These are phyloP conservation scores for Seira musarum DNA, from an alignment of 2,888 invertebrate genomes.

Conservation along the genomic window DNA sequence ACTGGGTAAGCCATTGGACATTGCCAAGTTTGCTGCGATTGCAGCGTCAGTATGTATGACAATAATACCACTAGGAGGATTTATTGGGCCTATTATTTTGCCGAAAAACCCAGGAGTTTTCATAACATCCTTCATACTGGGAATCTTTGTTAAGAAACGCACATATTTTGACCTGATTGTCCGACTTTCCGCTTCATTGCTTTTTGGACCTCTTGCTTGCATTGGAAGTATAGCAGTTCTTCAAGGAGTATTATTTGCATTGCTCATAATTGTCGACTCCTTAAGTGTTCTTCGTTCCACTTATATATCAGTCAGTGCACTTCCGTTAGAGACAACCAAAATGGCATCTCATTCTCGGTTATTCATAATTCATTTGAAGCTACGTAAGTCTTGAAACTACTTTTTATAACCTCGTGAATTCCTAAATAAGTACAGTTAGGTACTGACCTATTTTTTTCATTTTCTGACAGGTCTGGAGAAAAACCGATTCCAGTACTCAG, in stretches of 20 bases:
- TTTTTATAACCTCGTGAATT: too few species aligned
- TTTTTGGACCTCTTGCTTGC: not conserved
- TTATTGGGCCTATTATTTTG: not conserved
- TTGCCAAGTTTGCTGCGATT: constrained; percentile 15
- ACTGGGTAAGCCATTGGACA: not conserved
- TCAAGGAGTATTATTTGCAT: constrained; percentile 4
- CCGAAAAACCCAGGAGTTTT: not conserved
- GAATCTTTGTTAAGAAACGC: not conserved
- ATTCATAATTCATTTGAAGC: too few species aligned
- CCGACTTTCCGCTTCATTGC: not conserved
- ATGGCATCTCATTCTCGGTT: too few species aligned
- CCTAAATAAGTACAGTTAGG: too few species aligned
- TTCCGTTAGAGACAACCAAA: too few species aligned
- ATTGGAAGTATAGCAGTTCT: constrained; percentile 20
- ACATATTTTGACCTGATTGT: not conserved
- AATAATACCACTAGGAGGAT: not conserved
- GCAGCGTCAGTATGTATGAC: constrained; percentile 21
- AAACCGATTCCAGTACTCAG: not conserved
- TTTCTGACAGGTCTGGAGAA: too few species aligned
- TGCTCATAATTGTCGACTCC: not conserved
- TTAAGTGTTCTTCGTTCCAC: not conserved
- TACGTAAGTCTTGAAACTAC: too few species aligned
- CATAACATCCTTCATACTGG: not conserved
- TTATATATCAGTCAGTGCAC: too few species aligned
- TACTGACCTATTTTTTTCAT: too few species aligned